Base-by-base conservation (phyloP, 2,888 invertebrate species). In the Lypha dubia region DNA sequence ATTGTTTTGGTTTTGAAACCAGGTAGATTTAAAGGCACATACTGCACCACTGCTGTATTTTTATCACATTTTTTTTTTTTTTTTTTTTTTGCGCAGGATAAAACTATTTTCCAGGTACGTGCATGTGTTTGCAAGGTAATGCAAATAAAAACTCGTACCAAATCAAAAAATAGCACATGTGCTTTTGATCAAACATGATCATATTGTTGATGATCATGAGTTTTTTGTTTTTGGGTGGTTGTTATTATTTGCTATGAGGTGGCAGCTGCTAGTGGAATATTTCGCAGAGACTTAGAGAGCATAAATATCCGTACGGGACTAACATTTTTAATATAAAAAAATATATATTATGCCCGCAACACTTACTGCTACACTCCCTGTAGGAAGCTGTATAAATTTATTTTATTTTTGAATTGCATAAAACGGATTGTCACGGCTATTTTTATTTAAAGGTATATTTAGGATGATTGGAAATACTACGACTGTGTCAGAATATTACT, bases 91-190 rank as follows among this genome's bases (percentile, higher is more conserved):
- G 68, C 79, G 51, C 79, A 79, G 79, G 73, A 79, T 70, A 83
- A 71, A 63, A 62, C 11, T 15, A 53, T 63, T 24, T 84, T 77
- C 81, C 84, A 80, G 75, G 74, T 77, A 76, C 80, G 74, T 77
- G 74, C 80, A 74, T 71, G 70, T 77, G 77, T 79, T 70, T 81
- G 70, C 81, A 77, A 74, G 84, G 84, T 88, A 88, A 88, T 87
- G 87, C 86, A 87, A 88, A 87, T 86, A 86, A 62, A 65, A 65
- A n/a, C n/a, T n/a, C n/a, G n/a, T n/a, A n/a, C n/a, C n/a, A n/a
- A n/a, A 80, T 28, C 51, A 56, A 68, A 73, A 74, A 80, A 62
- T 73, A 82, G 51, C 86, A 88, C 88, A 86, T 86, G 88, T 87
- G 87, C 84, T 67, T 67, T 75, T 58, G 46, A 75, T 71, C 60